Evolutionary conservation across 2,113 vertebrate genomes (phyloP).

Genomic region (Hypocryptadius cinnamomeus): DNA sequence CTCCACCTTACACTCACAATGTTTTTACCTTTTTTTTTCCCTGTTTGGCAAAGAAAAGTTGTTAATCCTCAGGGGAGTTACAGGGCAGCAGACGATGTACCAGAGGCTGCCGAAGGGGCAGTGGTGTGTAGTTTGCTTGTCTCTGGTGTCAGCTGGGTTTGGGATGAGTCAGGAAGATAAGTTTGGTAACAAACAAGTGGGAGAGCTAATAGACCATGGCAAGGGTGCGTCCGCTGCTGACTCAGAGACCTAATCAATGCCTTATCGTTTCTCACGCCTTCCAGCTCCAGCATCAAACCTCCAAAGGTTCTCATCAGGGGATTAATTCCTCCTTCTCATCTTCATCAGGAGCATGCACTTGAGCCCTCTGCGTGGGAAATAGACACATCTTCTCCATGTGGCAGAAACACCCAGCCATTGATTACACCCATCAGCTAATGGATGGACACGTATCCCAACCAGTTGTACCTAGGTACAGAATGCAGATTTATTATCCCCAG

Average conservation of each 20-base stretch:
- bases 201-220: not conserved
- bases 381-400: not conserved
- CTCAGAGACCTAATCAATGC: slow-evolving; percentile 19
- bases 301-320: not conserved
- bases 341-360: not conserved
- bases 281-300: not conserved
- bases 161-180: not conserved
- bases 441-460: not conserved
- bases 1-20: not conserved
- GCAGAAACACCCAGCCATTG: not conserved
- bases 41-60: not conserved
- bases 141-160: not conserved
- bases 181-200: slow-evolving; percentile 5
- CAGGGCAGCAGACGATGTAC: not conserved
- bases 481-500: not conserved
- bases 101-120: not conserved
- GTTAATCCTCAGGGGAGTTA: not conserved
- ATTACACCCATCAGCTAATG: not conserved
- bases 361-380: not conserved
- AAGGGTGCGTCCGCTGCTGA: not conserved
- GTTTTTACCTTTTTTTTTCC: not conserved
- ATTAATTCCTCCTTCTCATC: slow-evolving; percentile 1
- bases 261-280: not conserved
- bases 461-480: not conserved
- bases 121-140: not conserved